Evolutionary conservation across 2,113 vertebrate species (phyloP).

Genomic region (Hypanus sabinus): DNA sequence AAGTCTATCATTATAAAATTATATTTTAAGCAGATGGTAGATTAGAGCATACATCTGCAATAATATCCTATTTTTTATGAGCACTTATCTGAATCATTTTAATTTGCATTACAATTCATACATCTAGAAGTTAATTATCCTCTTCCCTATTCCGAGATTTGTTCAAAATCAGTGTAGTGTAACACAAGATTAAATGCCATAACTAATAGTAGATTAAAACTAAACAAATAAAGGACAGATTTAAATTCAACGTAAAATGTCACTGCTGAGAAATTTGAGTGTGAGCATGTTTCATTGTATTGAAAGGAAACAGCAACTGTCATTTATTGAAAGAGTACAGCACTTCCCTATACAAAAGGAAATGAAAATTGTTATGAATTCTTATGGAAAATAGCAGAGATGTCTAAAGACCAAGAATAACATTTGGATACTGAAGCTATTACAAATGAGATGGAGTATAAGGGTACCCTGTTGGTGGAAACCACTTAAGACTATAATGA

Average conservation of each 20-base stretch:
- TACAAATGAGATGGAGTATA: background rate
- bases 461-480: background rate
- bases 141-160: slow-evolving; percentile 15
- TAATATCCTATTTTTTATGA: slow-evolving; percentile 32
- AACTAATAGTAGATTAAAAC: slow-evolving; percentile 32
- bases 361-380: slow-evolving; percentile 17
- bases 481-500: background rate
- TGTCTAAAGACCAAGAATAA: background rate
- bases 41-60: slow-evolving; percentile 32
- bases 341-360: background rate
- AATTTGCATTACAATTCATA: slow-evolving; percentile 36
- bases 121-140: slow-evolving; percentile 31
- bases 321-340: background rate
- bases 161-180: slow-evolving; percentile 22
- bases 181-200: slow-evolving; percentile 34
- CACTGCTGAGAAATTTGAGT: slow-evolving; percentile 10
- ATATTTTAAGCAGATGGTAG: slow-evolving; percentile 35
- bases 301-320: background rate
- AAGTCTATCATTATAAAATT: slow-evolving; percentile 35
- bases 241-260: slow-evolving; percentile 29
- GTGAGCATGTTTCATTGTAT: background rate
- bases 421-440: slow-evolving; percentile 4
- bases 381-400: background rate
- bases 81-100: slow-evolving; percentile 31
- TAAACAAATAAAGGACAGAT: slow-evolving; percentile 31